A percentile compares a stretch with the other conserved stretches of the same genome.
Conservation (phyloP, 2,113 vertebrate species). For the Bambusicola thoracicus region DNA sequence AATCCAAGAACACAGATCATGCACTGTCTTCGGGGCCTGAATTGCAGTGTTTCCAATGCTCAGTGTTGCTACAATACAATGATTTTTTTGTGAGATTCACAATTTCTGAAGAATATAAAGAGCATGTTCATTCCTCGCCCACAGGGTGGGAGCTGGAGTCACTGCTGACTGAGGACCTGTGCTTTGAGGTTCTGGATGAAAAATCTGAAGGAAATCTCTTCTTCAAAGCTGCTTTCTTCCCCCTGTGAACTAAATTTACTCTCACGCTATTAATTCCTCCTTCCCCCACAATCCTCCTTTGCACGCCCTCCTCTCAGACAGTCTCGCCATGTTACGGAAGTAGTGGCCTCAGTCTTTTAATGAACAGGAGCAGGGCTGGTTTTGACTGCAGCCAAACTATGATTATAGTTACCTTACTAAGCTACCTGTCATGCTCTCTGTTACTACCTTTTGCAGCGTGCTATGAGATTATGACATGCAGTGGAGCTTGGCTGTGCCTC, state of each 20-base stretch:
- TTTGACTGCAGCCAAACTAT: neutral
- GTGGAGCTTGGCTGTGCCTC: neutral
- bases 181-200: conserved; percentile 58
- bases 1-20: conserved; percentile 13
- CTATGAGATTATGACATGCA: neutral
- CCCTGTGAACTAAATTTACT: conserved; percentile 55
- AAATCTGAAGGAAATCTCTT: conserved; percentile 59
- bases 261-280: conserved; percentile 49
- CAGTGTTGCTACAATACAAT: conserved; percentile 37
- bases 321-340: neutral
- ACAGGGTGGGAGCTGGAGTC: conserved; percentile 51
- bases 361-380: neutral
- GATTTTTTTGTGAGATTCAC: conserved; percentile 55
- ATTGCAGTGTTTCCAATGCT: conserved; percentile 43
- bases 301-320: conserved; percentile 8
- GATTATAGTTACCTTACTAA: neutral
- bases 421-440: neutral
- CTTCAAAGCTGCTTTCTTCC: conserved; percentile 58
- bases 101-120: conserved; percentile 60
- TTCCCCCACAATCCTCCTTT: conserved; percentile 41
- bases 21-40: conserved; percentile 19
- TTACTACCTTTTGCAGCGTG: neutral
- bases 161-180: conserved; percentile 36
- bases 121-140: conserved; percentile 12
- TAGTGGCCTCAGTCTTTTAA: neutral